phyloP scores from a whole-genome alignment of 2,113 vertebrate genomes.

The Vulpes vulpes region DNA sequence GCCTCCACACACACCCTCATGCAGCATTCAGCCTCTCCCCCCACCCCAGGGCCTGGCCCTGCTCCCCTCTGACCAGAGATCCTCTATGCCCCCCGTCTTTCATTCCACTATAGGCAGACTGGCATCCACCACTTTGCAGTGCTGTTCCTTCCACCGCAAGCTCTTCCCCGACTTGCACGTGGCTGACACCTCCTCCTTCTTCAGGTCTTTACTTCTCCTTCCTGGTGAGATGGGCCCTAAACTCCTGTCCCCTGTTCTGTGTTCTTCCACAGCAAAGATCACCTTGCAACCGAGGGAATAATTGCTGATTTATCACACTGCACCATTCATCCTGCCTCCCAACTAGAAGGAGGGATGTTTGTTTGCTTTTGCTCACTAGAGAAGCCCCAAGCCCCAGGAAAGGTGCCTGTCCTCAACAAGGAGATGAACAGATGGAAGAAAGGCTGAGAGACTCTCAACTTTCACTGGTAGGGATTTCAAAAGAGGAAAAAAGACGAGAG shows the following conservation, averaged over 20 bases:
- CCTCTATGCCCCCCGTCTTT: accelerated
- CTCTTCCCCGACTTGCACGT: not conserved
- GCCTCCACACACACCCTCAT: not conserved
- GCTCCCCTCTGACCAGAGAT: not conserved
- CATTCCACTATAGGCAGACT: not conserved
- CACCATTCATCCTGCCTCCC: accelerated
- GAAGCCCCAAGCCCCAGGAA: not conserved
- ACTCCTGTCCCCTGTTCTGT: not conserved
- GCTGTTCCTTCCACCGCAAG: not conserved
- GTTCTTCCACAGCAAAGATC: not conserved
- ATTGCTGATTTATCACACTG: not conserved
- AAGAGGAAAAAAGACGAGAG: not conserved
- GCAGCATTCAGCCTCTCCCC: not conserved
- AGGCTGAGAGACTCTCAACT: too few species aligned
- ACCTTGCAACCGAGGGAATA: not conserved
- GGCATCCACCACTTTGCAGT: accelerated
- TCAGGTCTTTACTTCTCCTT: not conserved
- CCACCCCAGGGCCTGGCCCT: not conserved
- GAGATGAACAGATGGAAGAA: accelerated
- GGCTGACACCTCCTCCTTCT: not conserved
- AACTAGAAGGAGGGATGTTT: not conserved
- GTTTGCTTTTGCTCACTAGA: not conserved
- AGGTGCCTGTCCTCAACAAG: too few species aligned
- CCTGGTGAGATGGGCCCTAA: not conserved
- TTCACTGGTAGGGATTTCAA: too few species aligned